Base-by-base conservation (phyloP, 2,113 vertebrate species). In the Eretmochelys imbricata region DNA sequence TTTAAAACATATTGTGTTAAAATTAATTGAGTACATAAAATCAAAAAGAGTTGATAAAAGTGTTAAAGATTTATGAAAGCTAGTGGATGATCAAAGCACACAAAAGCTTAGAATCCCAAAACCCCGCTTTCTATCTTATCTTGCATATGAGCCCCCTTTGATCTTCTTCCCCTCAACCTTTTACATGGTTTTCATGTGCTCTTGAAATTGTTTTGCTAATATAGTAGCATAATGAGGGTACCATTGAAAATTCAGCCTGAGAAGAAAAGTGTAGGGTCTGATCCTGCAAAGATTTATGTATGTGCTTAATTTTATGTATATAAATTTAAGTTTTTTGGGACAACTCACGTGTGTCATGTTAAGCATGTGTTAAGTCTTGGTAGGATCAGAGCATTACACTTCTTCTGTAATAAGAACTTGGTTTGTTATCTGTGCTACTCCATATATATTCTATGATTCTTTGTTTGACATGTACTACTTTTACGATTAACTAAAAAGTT, bases 1-100 rank as follows among this genome's bases (percentile, higher is more conserved):
- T 95, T 98, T 96, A 94, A 80, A 95, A 80, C 24, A 89, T 3
- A 95, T 95, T 97, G 95, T 95, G 89, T 97, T 97, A 94, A 97
- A 98, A 98, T 97, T 97, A 98, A 96, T 96, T 97, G 96, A 97
- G 94, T 97, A 97, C 90, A 98, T 90, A 96, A 96, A 97, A 97
- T 96, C 93, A 98, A 98, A 98, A 98, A 97, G 96, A 90, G 54
- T 31, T 93, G 94, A 95, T 96, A 97, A 97, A 97, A 54, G 82
- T 83, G 94, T 96, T 93, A 97, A 98, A 97, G 84, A 95, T 93
- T 98, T 97, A 98, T 98, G 96, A 98, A 97, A 97, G 91, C 87
- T 96, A 92, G 93, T 53, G 88, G 98, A 96, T 97, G 96, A 98
- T 98, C 96, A 98, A 97, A 98, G 95, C 80, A 94, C 96, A 96